These are phyloP conservation scores for Marisa cornuarietis DNA, from an alignment of 1,140 invertebrate genomes.

Conservation along the genomic window DNA sequence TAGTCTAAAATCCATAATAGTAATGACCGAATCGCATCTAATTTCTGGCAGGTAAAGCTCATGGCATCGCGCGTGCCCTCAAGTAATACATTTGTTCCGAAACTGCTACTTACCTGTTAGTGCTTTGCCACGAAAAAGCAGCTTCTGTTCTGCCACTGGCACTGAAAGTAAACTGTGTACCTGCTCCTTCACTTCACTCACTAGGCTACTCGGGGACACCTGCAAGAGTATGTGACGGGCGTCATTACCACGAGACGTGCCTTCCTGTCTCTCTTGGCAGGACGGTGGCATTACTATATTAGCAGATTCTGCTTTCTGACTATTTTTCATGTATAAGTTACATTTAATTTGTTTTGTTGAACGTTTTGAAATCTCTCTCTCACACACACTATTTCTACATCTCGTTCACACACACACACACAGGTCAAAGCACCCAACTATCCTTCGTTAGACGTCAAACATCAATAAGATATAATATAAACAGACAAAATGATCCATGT, in stretches of 20 bases:
- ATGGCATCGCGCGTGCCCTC: too few species aligned
- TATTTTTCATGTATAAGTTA: background rate
- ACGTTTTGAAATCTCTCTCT: background rate
- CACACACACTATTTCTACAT: background rate
- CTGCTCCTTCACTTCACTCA: slow-evolving; percentile 58
- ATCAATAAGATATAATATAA: too few species aligned
- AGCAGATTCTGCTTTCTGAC: background rate
- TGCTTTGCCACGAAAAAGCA: slow-evolving; percentile 64
- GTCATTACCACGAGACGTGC: too few species aligned
- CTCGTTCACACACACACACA: background rate
- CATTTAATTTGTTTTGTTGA: background rate
- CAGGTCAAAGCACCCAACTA: too few species aligned
- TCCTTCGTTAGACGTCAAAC: too few species aligned
- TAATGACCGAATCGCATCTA: background rate
- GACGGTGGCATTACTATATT: too few species aligned
- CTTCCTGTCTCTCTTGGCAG: too few species aligned
- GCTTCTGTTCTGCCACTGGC: slow-evolving; percentile 61
- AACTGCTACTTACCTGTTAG: slow-evolving; percentile 48
- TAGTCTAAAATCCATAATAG: background rate
- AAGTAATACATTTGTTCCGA: too few species aligned
- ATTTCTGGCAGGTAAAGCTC: too few species aligned
- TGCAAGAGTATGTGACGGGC: slow-evolving; percentile 27
- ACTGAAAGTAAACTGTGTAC: slow-evolving; percentile 60
- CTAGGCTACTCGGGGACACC: slow-evolving; percentile 45
- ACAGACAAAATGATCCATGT: too few species aligned